Base-by-base conservation (phyloP, 2,888 invertebrate genomes). In the Pyralis farinalis region DNA sequence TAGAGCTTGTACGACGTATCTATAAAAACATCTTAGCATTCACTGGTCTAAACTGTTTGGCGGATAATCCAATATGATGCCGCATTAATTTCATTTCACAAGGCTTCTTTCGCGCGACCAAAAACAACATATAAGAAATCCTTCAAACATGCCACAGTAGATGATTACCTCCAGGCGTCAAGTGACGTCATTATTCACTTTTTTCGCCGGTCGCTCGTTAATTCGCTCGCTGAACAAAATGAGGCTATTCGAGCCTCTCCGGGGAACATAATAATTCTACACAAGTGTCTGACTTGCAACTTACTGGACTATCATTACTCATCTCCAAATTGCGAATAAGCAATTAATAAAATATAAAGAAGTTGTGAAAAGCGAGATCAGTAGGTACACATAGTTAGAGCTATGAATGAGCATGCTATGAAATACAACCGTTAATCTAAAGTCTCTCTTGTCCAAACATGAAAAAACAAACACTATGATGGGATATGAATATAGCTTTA, bases 111-210 rank as follows among this genome's bases (percentile, higher is more conserved):
- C 4, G 2, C 16, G 4, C 16, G 4, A 64, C 63, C 58, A 59
- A 67, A 65, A 63, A 66, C 61, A 64, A 62, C 56, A 54, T 57
- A 53, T 39, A 36, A 54, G 53, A 55, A 56, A 68, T 64, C 60
- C 62, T 59, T 63, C 67, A 55, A 60, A 65, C 57, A 4, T 25
- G 25, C 25, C 55, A 66, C 71, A 63, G 53, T 62, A 57, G 63
- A 58, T 58, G 51, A 74, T 71, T 71, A 71, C 66, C 60, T 58
- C 49, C 51, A 49, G 51, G 72, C 64, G 62, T 75, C 70, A 57
- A 66, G 67, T 74, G 66, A 68, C 68, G 67, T 59, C 53, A 71
- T 75, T 69, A 63, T 62, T 75, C 71, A 65, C 67, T 69, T 72
- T 73, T 69, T 46, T 49, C 53, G 42, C 48, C 47, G 44, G 47